Evolutionary conservation across 2,113 vertebrate species (phyloP).

Genomic region (Acrocephalus kingi): DNA sequence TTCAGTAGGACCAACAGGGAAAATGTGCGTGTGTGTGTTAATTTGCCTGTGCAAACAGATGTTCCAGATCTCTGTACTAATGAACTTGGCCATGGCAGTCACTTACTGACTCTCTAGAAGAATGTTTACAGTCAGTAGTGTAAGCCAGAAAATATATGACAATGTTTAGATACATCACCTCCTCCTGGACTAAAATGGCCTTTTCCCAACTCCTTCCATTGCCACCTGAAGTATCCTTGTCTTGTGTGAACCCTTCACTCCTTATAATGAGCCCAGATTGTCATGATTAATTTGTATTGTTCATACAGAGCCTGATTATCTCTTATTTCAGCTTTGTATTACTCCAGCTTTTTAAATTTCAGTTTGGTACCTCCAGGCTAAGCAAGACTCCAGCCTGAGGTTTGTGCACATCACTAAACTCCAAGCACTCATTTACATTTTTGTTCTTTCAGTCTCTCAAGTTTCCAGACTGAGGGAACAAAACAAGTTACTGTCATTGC

Average conservation of each 20-base stretch:
- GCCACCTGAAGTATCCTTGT: not conserved
- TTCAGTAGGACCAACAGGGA: not conserved
- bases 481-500: not conserved
- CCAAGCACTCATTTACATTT: not conserved
- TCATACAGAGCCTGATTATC: not conserved
- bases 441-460: slow-evolving; percentile 16
- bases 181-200: not conserved
- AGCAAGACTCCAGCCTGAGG: not conserved
- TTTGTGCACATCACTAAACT: slow-evolving; percentile 7
- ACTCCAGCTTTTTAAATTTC: not conserved
- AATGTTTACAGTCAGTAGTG: not conserved
- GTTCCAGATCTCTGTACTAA: not conserved
- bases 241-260: not conserved
- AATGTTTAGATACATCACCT: not conserved
- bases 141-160: not conserved
- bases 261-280: not conserved
- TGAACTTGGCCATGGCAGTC: not conserved
- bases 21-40: not conserved
- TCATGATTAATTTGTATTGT: not conserved
- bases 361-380: not conserved
- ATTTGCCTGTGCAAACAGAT: not conserved
- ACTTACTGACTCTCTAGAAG: not conserved
- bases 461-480: slow-evolving; percentile 11
- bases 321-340: not conserved
- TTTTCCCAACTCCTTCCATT: not conserved